Base-by-base conservation (phyloP, 2,888 invertebrate species). In the Harmothoe impar region DNA sequence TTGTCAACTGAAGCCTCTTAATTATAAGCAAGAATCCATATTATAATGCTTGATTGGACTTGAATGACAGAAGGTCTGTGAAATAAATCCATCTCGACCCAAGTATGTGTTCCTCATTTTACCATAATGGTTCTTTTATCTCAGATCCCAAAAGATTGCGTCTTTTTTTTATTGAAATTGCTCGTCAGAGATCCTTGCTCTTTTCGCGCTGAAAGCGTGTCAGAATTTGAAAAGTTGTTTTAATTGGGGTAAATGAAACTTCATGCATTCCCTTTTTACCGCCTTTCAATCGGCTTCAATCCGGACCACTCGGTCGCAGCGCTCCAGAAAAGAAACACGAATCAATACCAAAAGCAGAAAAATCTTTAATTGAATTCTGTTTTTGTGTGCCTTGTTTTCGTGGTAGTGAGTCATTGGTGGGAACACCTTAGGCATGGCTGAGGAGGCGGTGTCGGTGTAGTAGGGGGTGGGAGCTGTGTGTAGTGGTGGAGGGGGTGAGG, bases 331-430 rank as follows among this genome's bases (percentile, higher is more conserved):
- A 43, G 43, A 81, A 81, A 81, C 81, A 43, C 17, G 35, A 35
- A 81, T 81, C 81, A 81, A 81, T 81, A 81, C 35, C 31, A 81
- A 81, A 43, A 81, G 35, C 81, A 33, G 81, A 81, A 81, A 81
- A 81, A 33, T 81, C 33, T 33, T 81, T 81, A 81, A 81, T 81
- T 81, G 81, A 81, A 81, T 81, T 81, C 81, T 81, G n/a, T 43
- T 81, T 43, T 81, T 81, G 17, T 81, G 3, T 0, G 43, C 33
- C 29, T 17, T 81, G 81, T 81, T 81, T 81, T 81, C 20, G 7
- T 15, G 81, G 81, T 81, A 35, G 81, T 81, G 81, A 81, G 81
- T 81, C 81, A 81, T 81, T 81, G 81, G 23, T 43, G 81, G 81
- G 81, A 43, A 43, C 81, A 81, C 81, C 81, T 35, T 35, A 35